Evolutionary conservation across 2,113 vertebrate genomes (phyloP).

Genomic region (Misgurnus mizolepis): DNA sequence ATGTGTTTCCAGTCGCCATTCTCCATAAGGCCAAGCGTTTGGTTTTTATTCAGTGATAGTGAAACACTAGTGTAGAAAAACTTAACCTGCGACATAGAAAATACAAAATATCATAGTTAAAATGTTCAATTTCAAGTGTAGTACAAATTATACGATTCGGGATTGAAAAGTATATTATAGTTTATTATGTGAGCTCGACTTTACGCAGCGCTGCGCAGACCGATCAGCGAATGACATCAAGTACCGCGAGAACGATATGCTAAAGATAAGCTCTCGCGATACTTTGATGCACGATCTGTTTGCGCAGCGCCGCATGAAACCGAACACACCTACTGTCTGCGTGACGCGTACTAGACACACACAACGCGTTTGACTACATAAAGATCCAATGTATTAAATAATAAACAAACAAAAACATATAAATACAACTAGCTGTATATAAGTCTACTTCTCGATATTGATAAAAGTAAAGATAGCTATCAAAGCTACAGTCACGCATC

Average conservation of each 20-base stretch:
- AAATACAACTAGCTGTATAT: too few relatives aligned
- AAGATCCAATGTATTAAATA: not conserved
- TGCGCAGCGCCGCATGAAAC: too few relatives aligned
- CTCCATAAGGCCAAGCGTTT: constrained; percentile 79
- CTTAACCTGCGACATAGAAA: not conserved
- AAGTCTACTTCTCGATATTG: not conserved
- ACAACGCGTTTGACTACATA: not conserved
- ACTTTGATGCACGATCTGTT: too few relatives aligned
- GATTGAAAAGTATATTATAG: not conserved
- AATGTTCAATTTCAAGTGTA: not conserved
- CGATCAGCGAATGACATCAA: too few relatives aligned
- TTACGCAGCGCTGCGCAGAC: too few relatives aligned
- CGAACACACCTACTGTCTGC: too few relatives aligned
- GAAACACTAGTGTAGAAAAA: not conserved
- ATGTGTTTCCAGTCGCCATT: constrained; percentile 89
- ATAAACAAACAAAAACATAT: not conserved
- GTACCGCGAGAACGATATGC: too few relatives aligned
- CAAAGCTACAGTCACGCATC: not conserved
- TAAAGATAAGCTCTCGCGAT: too few relatives aligned
- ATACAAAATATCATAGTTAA: not conserved
- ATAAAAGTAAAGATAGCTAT: not conserved
- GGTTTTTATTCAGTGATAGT: constrained; percentile 29
- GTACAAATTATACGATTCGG: not conserved
- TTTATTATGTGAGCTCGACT: too few relatives aligned
- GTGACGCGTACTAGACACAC: not conserved